Evolutionary conservation across 2,113 vertebrate genomes (phyloP), one percentile per base, ranked within the genome.

Genomic region (Saguinus imperator): DNA sequence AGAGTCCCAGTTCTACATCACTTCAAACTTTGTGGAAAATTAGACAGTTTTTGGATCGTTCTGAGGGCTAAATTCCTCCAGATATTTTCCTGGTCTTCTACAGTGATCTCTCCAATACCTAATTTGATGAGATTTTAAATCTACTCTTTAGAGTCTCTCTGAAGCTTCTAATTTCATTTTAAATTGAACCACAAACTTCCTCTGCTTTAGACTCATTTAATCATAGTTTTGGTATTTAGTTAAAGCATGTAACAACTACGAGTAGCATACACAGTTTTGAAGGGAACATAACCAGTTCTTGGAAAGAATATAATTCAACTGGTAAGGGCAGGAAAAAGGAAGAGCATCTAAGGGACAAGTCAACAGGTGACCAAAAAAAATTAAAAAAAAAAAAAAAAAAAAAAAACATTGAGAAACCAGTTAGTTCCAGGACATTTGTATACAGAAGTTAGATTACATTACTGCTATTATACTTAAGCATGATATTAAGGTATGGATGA

Each of bases 111-210:
- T 48, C 91, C 94, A 83, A 83, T 86, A 88, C 27, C 86, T 93
- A 93, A 89, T 91, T 52, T 83, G 91, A 85, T 94, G 91, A 82
- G 75, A 87, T 75, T 89, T 93, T 87, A 73, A 91, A 96, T 68
- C 58, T 37, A 50, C 43, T 83, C 76, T 45, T 75, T 77, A 66
- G 73, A 75, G 55, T 64, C 61, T 96, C 89, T 61, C 77, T 58
- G 48, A 91, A 91, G 82, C 79, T 89, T 93, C 75, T 96, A 76
- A 96, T 95, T 94, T 89, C 61, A 89, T 84, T 93, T 94, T 79
- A 37, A 95, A 61, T 64, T 43, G 93, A 95, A 87, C 81, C 57
- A 40, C 40, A 58, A 87, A 92, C 64, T 88, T 96, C 92, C 61
- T 95, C 55, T 88, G 27, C 70, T 82, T 94, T 79, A 83, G 96